phyloP scores from a whole-genome alignment of 2,113 vertebrate species.

The Cebidichthys violaceus region DNA sequence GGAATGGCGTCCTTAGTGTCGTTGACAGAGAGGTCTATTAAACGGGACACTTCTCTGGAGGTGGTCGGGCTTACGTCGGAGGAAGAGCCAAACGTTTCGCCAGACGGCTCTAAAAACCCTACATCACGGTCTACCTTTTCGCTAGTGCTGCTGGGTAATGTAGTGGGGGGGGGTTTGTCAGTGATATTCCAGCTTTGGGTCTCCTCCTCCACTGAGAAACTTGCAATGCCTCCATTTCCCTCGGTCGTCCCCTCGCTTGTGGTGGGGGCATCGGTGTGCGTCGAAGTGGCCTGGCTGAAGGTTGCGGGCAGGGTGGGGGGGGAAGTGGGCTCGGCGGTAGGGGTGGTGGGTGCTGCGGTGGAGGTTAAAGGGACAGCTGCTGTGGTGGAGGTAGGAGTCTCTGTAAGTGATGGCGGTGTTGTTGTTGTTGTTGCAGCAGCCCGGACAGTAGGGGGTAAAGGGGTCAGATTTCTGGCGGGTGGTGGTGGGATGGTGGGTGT shows the following conservation, averaged over 20 bases:
- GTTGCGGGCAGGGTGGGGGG: constrained; percentile 36
- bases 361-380: constrained; percentile 44
- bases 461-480: constrained; percentile 60
- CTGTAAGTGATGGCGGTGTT: constrained; percentile 45
- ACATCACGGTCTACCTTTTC: constrained; percentile 33
- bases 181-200: constrained; percentile 9
- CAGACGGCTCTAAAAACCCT: constrained; percentile 41
- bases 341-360: constrained; percentile 50
- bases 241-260: neutral
- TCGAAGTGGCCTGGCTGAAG: constrained; percentile 43
- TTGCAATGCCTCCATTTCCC: constrained; percentile 14
- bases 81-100: constrained; percentile 47
- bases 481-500: constrained; percentile 74
- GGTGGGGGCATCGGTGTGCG: constrained; percentile 25
- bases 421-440: constrained; percentile 12
- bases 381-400: constrained; percentile 55
- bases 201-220: constrained; percentile 31
- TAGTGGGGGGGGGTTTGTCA: constrained; percentile 29
- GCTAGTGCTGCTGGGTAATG: constrained; percentile 56
- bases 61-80: constrained; percentile 49
- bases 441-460: constrained; percentile 52
- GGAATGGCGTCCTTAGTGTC: constrained; percentile 19
- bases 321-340: constrained; percentile 45
- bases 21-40: constrained; percentile 11
- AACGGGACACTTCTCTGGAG: constrained; percentile 38